Evolutionary conservation across 2,888 invertebrate species (phyloP).

Genomic region (Clivina fossor): DNA sequence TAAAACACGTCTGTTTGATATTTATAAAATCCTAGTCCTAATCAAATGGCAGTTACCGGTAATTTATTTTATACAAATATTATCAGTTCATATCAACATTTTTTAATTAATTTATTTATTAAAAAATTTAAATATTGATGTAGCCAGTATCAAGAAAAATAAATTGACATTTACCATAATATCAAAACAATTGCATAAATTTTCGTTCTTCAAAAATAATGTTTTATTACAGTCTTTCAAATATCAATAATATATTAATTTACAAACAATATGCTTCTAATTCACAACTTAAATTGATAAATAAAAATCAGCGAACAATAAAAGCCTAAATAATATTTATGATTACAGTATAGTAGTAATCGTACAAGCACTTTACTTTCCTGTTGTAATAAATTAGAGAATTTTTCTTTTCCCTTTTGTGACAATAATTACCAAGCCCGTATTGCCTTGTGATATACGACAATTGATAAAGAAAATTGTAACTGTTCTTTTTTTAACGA

Average conservation of each 20-base stretch:
- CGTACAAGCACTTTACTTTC: background rate
- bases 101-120: too few relatives aligned
- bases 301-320: background rate
- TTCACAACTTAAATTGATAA: background rate
- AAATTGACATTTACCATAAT: too few relatives aligned
- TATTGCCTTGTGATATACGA: slow-evolving; percentile 24
- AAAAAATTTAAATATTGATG: too few relatives aligned
- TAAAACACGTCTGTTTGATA: too few relatives aligned
- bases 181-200: too few relatives aligned
- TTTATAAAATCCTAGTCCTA: too few relatives aligned
- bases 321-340: too few relatives aligned
- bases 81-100: too few relatives aligned
- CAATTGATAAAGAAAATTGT: slow-evolving; percentile 28
- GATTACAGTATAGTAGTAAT: background rate
- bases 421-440: slow-evolving; percentile 21
- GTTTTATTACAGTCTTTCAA: background rate
- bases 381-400: slow-evolving; percentile 21
- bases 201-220: too few relatives aligned
- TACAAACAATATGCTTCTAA: background rate
- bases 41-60: too few relatives aligned
- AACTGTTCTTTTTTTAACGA: slow-evolving; percentile 26
- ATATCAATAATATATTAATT: background rate
- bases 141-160: too few relatives aligned
- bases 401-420: slow-evolving; percentile 25
- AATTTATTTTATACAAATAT: too few relatives aligned